Base-by-base conservation (phyloP, 2,797 vertebrate species). In the Iguana delicatissima region DNA sequence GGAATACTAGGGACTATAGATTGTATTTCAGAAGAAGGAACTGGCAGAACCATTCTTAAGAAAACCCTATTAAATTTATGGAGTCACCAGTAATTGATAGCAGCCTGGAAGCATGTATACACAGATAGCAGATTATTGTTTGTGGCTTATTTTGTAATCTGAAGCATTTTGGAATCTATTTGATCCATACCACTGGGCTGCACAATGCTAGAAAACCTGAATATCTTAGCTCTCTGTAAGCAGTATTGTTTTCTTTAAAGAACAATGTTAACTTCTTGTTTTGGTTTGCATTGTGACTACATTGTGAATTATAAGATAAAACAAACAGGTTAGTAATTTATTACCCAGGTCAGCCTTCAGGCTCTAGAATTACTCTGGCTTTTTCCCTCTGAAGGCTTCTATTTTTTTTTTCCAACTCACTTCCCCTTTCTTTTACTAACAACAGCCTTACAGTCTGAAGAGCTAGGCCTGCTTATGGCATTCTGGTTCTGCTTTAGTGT, bases 71-170 rank as follows among this genome's bases (percentile, higher is more conserved):
- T 26, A 10, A 67, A 67, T 29, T 67, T 26, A 67, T 69, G 29
- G 67, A 2, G 26, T 69, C 9, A 2, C 26, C 22, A 64, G 22
- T 22, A 64, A 64, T 64, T 8, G 62, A 64, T 22, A 64, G 62
- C 20, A 24, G 20, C 22, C 22, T 64, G 26, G 9, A 69, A 9
- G 67, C 26, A 10, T 2, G 1, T 79, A 14, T 10, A 77, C 46
- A 20, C 67, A 57, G 81, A 84, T 83, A 46, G 32, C 57, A 82
- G 20, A n/a, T 55, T 4, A 42, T 35, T n/a, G 13, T 76, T 64
- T 91, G 50, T 79, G 74, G 2, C 55, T 72, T 94, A 22, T 52
- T 91, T 82, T 86, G 5, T 6, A 59, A 52, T 10, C 83, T 88
- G 85, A 88, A 84, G 9, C 35, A 55, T 62, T 91, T 93, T 86